phyloP scores from a whole-genome alignment of 2,888 invertebrate genomes.

The Deroplatys truncata region DNA sequence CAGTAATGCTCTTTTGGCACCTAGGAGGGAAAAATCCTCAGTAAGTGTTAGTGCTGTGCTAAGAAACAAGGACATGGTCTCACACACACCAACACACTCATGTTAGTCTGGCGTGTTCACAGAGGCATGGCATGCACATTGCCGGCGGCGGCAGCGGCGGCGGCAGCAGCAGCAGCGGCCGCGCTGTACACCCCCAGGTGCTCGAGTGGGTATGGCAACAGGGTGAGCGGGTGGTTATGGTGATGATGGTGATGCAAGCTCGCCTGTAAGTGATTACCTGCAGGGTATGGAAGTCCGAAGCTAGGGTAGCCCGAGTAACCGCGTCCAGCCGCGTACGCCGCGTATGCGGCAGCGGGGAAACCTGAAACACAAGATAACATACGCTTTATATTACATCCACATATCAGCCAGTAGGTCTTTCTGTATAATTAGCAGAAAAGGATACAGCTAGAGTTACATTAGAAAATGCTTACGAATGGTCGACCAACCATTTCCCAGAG shows the following conservation, averaged over 20 bases:
- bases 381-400: background rate
- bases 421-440: background rate
- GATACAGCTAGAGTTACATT: background rate
- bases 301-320: slow-evolving; percentile 96
- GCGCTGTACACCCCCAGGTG: slow-evolving; percentile 46
- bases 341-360: slow-evolving; percentile 92
- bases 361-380: slow-evolving; percentile 56
- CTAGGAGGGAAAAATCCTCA: too few species aligned
- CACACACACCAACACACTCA: background rate
- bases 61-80: background rate
- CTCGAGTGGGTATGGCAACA: slow-evolving; percentile 41
- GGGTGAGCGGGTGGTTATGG: slow-evolving; percentile 38
- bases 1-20: too few species aligned
- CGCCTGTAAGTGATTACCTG: slow-evolving; percentile 87
- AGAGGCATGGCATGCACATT: slow-evolving; percentile 75
- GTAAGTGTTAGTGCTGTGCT: background rate
- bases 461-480: too few species aligned
- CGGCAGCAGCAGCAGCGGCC: slow-evolving; percentile 42
- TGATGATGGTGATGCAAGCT: slow-evolving; percentile 66
- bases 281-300: slow-evolving; percentile 96
- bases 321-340: slow-evolving; percentile 94
- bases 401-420: background rate
- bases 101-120: slow-evolving; percentile 54
- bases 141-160: slow-evolving; percentile 44
- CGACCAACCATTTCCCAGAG: too few species aligned